Percentiles rank a stretch among this genome's conserved stretches.
Evolutionary conservation across 2,797 vertebrate genomes (phyloP).

Genomic region (Gastrophryne carolinensis): DNA sequence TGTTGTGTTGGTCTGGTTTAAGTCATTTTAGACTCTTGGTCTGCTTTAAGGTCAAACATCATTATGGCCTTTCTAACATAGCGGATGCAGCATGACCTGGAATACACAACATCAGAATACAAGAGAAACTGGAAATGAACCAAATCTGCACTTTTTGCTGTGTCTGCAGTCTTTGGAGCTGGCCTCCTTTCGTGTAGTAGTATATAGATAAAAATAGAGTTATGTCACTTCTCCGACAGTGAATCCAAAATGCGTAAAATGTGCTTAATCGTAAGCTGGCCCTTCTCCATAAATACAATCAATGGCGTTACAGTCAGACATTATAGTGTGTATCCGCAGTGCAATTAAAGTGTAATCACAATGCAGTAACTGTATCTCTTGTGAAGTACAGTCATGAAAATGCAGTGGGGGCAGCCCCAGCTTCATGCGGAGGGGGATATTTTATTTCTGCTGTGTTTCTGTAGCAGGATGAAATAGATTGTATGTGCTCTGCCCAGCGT

Average conservation of each 20-base stretch:
- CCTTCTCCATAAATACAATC: background rate
- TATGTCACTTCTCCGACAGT: background rate
- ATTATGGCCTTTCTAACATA: too few species aligned
- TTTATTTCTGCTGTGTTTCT: constrained; percentile 8
- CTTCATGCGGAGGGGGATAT: background rate
- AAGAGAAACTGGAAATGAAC: too few species aligned
- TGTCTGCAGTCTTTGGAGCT: too few species aligned
- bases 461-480: background rate
- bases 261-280: background rate
- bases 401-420: background rate
- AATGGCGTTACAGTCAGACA: background rate
- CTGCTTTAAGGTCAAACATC: too few species aligned
- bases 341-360: constrained; percentile 33
- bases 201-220: background rate
- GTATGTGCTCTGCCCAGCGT: background rate
- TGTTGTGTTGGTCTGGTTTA: too few species aligned
- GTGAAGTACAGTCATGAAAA: constrained; percentile 14
- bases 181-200: too few species aligned
- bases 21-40: too few species aligned
- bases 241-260: background rate
- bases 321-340: constrained; percentile 16
- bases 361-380: constrained; percentile 41
- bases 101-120: too few species aligned
- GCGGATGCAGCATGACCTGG: too few species aligned
- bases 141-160: too few species aligned